phyloP scores from a whole-genome alignment of 2,888 invertebrate species.

The Conistra vaccinii region DNA sequence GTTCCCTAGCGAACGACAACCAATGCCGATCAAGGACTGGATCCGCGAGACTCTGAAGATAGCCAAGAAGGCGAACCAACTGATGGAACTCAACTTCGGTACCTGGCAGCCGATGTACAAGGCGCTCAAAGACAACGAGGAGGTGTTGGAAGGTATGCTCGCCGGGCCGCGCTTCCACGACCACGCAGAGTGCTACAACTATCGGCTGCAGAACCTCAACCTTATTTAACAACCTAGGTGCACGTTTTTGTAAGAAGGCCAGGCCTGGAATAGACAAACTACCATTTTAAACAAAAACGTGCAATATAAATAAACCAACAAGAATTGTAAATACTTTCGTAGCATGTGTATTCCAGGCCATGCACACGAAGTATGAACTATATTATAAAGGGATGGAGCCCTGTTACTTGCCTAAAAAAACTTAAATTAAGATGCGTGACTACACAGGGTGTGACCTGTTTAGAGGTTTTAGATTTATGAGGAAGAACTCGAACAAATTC shows the following conservation, averaged over 20 bases:
- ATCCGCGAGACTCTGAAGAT: constrained; percentile 87
- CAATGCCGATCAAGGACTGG: constrained; percentile 80
- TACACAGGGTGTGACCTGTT: constrained; percentile 37
- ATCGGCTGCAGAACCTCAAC: constrained; percentile 22
- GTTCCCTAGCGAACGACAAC: constrained; percentile 42
- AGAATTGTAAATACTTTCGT: not conserved
- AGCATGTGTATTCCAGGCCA: constrained; percentile 38
- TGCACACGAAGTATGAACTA: constrained; percentile 6
- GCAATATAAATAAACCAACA: constrained; percentile 13
- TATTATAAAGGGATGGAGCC: not conserved
- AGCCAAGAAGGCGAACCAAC: constrained; percentile 86
- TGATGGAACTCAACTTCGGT: constrained; percentile 89
- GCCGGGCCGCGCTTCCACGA: constrained; percentile 74
- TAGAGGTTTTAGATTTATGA: constrained; percentile 22
- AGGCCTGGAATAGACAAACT: constrained; percentile 26
- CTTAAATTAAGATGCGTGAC: constrained; percentile 32
- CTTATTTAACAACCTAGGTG: constrained; percentile 18
- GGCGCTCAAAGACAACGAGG: constrained; percentile 83
- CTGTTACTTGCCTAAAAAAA: not conserved
- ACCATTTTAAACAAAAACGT: constrained; percentile 1
- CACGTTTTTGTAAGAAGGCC: constrained; percentile 14
- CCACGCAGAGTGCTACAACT: constrained; percentile 75
- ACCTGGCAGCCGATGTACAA: constrained; percentile 86
- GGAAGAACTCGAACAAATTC: not conserved
- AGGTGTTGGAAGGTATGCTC: constrained; percentile 79